phyloP scores from a whole-genome alignment of 2,113 vertebrate genomes.

The Raja brachyura region DNA sequence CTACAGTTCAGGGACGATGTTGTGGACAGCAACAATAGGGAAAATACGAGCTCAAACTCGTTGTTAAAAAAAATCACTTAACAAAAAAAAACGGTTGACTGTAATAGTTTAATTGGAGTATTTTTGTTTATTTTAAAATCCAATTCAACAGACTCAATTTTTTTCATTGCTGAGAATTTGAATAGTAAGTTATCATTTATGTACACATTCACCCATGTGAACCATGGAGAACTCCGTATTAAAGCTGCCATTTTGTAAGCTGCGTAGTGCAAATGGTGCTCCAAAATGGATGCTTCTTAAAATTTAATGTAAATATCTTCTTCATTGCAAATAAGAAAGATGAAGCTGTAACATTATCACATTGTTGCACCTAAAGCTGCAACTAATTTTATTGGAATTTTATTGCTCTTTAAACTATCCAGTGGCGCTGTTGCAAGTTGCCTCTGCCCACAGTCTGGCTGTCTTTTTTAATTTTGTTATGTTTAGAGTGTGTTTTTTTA shows the following conservation, averaged over 20 bases:
- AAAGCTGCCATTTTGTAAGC: background rate
- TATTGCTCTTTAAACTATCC: background rate
- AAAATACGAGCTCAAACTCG: background rate
- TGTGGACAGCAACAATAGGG: background rate
- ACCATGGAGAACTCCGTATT: background rate
- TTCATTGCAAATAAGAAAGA: background rate
- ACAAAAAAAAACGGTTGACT: background rate
- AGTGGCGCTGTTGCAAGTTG: too few relatives aligned
- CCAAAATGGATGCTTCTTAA: background rate
- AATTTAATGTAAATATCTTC: background rate
- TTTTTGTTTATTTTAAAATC: background rate
- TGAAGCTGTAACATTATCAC: background rate
- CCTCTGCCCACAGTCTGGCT: too few relatives aligned
- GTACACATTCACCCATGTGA: background rate
- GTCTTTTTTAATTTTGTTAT: too few relatives aligned
- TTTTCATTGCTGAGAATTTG: background rate
- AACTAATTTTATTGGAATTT: background rate
- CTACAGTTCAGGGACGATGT: background rate
- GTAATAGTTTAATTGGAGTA: background rate
- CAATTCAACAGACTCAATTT: background rate
- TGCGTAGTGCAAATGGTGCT: background rate
- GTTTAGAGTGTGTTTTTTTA: too few relatives aligned
- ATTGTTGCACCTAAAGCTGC: background rate
- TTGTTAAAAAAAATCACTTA: background rate
- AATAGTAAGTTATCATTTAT: background rate